These are phyloP conservation scores for Sarcophaga carnaria DNA, from an alignment of 2,888 invertebrate genomes.

Conservation along the genomic window DNA sequence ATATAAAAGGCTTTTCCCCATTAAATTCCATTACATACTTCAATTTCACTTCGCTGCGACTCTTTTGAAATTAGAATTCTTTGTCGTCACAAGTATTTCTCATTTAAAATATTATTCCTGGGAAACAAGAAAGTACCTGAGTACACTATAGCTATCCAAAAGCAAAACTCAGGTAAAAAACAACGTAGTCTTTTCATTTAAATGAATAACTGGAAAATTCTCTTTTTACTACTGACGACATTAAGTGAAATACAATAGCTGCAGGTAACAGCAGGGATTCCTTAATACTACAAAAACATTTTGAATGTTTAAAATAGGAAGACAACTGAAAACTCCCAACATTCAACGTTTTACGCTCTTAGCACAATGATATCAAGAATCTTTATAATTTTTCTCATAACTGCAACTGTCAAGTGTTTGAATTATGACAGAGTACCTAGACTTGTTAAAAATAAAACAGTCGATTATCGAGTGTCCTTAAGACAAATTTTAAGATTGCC, in stretches of 20 bases:
- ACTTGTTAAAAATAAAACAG: neutral
- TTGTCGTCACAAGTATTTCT: slow-evolving; percentile 25
- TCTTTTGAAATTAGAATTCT: slow-evolving; percentile 43
- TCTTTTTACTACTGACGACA: slow-evolving; percentile 15
- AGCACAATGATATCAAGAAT: slow-evolving; percentile 21
- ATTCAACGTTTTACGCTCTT: slow-evolving; percentile 44
- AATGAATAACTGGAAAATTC: slow-evolving; percentile 8
- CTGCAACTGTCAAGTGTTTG: slow-evolving; percentile 2
- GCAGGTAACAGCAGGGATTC: slow-evolving; percentile 24
- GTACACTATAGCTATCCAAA: neutral
- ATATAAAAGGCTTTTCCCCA: slow-evolving; percentile 16
- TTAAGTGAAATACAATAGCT: slow-evolving; percentile 18
- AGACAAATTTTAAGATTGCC: neutral
- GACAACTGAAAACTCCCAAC: slow-evolving; percentile 6
- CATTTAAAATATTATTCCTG: neutral
- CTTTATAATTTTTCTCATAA: slow-evolving; percentile 27
- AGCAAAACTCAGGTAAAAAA: slow-evolving; percentile 29
- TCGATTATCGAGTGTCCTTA: slow-evolving; percentile 4
- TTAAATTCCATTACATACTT: neutral
- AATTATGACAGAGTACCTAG: slow-evolving; percentile 2
- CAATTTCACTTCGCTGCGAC: neutral
- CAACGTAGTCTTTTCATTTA: neutral
- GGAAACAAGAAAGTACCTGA: slow-evolving; percentile 1
- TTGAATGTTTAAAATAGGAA: slow-evolving; percentile 6
- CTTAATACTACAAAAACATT: neutral